Conservation (phyloP, 2,797 vertebrate species). For the Anomalospiza imberbis region DNA sequence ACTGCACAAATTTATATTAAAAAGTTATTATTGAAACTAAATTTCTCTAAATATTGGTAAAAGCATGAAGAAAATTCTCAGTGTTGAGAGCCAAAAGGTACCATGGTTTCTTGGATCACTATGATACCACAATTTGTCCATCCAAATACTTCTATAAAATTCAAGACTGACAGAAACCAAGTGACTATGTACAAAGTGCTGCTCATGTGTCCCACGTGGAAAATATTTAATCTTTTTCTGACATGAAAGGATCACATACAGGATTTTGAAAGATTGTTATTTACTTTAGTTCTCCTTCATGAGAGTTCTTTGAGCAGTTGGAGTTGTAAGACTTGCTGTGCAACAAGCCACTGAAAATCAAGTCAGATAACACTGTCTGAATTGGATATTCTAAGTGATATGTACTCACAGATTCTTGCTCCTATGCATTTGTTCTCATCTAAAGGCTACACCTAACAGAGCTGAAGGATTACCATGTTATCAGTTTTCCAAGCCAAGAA, state of each 20-base stretch:
- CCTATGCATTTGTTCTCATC: neutral
- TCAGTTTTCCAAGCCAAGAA: neutral
- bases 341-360: neutral
- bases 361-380: neutral
- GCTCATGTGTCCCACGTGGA: neutral
- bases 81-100: neutral
- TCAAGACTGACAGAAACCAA: neutral
- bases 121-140: neutral
- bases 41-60: neutral
- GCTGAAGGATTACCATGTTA: neutral
- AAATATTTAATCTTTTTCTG: neutral
- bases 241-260: neutral
- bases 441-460: neutral
- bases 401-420: accelerated
- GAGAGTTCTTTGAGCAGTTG: neutral
- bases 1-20: neutral
- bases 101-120: neutral
- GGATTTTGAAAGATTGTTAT: neutral
- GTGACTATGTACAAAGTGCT: neutral
- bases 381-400: neutral
- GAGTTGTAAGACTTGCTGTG: neutral
- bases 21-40: neutral
- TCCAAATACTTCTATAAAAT: neutral
- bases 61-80: neutral
- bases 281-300: neutral